Base-by-base conservation (phyloP, 2,113 vertebrate genomes). In the Cygnus buccinator region DNA sequence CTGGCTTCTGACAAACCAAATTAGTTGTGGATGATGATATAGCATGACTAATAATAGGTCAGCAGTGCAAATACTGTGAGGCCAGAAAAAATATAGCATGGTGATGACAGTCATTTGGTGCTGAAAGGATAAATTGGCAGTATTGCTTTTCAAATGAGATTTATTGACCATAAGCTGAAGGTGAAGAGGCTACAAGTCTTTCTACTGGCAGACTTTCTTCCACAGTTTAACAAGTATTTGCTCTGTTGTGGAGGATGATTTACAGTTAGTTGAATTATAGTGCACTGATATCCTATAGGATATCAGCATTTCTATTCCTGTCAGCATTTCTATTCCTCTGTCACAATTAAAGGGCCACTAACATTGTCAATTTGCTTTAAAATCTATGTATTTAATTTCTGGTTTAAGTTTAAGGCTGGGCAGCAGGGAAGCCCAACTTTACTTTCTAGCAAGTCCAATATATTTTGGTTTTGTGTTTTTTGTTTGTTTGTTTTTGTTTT, bases 21-120 rank as follows among this genome's bases (percentile, higher is more conserved):
- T 70, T 77, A 80, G 87, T 33, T 62, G 13, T 23, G 54, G 91
- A 11, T 91, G 92, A 62, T 87, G 61, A 73, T 76, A 87, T 35
- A 89, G 62, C 41, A 35, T 33, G 73, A 90, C 77, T 94, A 84
- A 95, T 85, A 75, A 62, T 6, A 55, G 87, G 85, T 71, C 67
- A 94, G 66, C 31, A 18, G 88, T 41, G 72, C 50, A 96, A 93
- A 82, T 39, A 54, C 89, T 80, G 31, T 3, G 61, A 87, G 93
- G 77, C 48, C 61, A 71, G 46, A 88, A 95, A 71, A 63, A 50
- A 88, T 76, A 68, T 66, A 80, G 75, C 73, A 23, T 7, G 4
- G 68, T 46, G 93, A 65, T 89, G 88, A 91, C 94, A 91, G 84
- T 43, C 10, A 4, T 39, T 33, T 29, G 6, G 28, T 50, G 86